Conservation (phyloP, 2,888 invertebrate genomes). For the Chrysomela aeneicollis region DNA sequence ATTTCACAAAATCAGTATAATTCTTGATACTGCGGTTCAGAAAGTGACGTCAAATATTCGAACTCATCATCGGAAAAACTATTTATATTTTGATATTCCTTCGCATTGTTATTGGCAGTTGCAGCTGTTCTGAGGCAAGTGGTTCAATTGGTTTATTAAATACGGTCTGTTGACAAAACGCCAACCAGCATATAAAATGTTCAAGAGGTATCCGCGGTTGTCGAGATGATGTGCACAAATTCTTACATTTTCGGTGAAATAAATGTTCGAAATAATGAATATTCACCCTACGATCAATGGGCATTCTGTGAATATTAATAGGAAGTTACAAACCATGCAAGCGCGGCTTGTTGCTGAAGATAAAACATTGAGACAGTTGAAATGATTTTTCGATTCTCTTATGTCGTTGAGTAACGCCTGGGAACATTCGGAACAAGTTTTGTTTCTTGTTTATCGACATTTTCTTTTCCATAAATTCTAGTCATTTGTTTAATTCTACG, state of each 20-base stretch:
- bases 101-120: constrained; percentile 7
- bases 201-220: background rate
- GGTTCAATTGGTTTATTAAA: too few relatives aligned
- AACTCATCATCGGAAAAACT: too few relatives aligned
- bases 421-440: constrained; percentile 4
- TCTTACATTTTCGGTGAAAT: background rate
- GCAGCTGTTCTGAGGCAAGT: constrained; percentile 10
- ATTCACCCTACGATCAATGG: constrained; percentile 2
- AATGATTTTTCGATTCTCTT: background rate
- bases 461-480: constrained; percentile 9
- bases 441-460: background rate
- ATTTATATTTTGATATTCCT: constrained; percentile 7
- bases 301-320: constrained; percentile 10
- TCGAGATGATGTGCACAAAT: background rate
- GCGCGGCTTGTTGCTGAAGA: constrained; percentile 10
- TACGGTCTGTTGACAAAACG: background rate
- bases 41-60: background rate
- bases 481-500: constrained; percentile 9
- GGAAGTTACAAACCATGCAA: constrained; percentile 11
- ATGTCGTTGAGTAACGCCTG: constrained; percentile 6
- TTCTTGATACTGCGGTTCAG: background rate
- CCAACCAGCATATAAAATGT: background rate
- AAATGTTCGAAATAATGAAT: constrained; percentile 8
- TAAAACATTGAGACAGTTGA: constrained; percentile 11
- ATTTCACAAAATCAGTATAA: background rate